Percentiles rank a stretch among this genome's conserved stretches.
phyloP scores from a whole-genome alignment of 2,888 invertebrate genomes.

The Quadroppia sp. region DNA sequence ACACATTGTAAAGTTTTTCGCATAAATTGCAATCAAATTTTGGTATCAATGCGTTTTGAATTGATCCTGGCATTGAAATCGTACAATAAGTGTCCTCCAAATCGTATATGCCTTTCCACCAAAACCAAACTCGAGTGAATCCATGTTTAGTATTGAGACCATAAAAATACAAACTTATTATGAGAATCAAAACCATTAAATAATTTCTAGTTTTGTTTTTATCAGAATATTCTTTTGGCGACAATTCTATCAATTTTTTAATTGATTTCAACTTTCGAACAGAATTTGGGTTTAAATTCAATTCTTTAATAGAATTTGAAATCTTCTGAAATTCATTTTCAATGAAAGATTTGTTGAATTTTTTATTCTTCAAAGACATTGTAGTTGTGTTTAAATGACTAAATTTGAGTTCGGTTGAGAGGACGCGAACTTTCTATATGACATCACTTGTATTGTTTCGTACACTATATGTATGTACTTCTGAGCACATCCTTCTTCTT shows the following conservation, averaged over 20 bases:
- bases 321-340: conserved; percentile 5
- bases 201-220: background rate
- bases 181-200: background rate
- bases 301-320: background rate
- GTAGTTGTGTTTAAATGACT: background rate
- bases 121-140: conserved; percentile 43
- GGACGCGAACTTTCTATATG: background rate
- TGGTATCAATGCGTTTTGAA: conserved; percentile 63
- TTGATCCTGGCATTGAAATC: conserved; percentile 11
- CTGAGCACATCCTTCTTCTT: conserved; percentile 2
- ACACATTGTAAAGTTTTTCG: conserved; percentile 61
- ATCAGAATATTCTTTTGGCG: background rate
- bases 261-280: background rate
- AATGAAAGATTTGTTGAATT: background rate
- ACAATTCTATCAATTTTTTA: background rate
- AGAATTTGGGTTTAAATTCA: background rate
- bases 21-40: conserved; percentile 79
- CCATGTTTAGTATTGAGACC: background rate
- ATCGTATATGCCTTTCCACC: conserved; percentile 33
- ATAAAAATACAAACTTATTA: background rate
- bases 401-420: background rate
- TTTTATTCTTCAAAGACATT: background rate
- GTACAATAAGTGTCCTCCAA: conserved; percentile 12
- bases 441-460: background rate
- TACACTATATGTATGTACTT: background rate